These are phyloP conservation scores for Helicoverpa assulta DNA, from an alignment of 2,888 invertebrate species.

Conservation along the genomic window DNA sequence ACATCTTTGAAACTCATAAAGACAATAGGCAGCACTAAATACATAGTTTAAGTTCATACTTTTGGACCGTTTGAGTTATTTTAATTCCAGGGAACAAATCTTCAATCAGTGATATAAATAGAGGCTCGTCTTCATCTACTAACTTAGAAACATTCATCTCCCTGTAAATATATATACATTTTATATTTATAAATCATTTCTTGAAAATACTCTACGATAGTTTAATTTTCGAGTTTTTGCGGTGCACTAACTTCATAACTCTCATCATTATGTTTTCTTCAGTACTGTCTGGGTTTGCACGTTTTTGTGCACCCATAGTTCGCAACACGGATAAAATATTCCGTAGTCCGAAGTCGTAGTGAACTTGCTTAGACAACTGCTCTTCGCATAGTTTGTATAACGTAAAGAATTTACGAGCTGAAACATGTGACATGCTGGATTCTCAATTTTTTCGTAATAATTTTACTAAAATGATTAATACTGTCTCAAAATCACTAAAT, in stretches of 20 bases:
- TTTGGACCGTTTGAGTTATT: conserved; percentile 91
- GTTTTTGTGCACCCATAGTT: conserved; percentile 95
- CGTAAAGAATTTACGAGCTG: conserved; percentile 95
- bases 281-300: conserved; percentile 95
- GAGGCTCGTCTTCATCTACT: conserved; percentile 97
- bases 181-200: not conserved
- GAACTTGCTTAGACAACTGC: conserved; percentile 97
- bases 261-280: conserved; percentile 98
- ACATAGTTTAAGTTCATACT: conserved; percentile 60
- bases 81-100: conserved; percentile 97
- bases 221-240: not conserved
- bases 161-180: conserved; percentile 76
- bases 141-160: conserved; percentile 98
- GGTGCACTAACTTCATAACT: conserved; percentile 91
- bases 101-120: conserved; percentile 96
- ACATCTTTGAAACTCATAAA: no score
- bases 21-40: no score
- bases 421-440: conserved; percentile 11
- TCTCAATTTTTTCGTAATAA: no score
- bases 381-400: conserved; percentile 97
- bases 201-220: not conserved
- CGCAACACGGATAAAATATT: conserved; percentile 95
- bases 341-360: conserved; percentile 95
- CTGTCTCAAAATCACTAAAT: no score
- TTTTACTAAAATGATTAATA: no score